A percentile compares a stretch with the other conserved stretches of the same genome.
Evolutionary conservation across 2,888 invertebrate genomes (phyloP).

Genomic region (Phlogophora meticulosa): DNA sequence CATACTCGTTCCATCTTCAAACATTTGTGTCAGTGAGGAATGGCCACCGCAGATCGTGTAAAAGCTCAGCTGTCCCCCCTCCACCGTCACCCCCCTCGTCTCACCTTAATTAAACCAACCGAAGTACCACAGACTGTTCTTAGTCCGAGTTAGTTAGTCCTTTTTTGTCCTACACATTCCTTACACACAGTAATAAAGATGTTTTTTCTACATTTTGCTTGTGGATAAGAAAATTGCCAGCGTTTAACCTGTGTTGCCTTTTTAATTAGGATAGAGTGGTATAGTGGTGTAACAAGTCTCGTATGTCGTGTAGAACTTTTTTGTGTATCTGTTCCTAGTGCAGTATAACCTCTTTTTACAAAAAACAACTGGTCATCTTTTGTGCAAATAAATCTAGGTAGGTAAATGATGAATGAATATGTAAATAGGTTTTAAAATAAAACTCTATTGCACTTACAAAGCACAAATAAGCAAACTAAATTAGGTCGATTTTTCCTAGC

Average conservation of each 20-base stretch:
- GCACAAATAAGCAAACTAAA: no score
- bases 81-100: constrained; percentile 61
- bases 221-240: constrained; percentile 42
- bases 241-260: constrained; percentile 48
- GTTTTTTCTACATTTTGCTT: constrained; percentile 58
- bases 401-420: no score
- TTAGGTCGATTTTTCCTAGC: no score
- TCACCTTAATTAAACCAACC: constrained; percentile 76
- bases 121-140: constrained; percentile 50
- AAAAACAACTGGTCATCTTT: no score
- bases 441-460: no score
- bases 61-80: constrained; percentile 62
- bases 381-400: no score
- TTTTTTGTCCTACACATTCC: constrained; percentile 50
- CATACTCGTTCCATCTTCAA: constrained; percentile 25
- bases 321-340: not conserved
- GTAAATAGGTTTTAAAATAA: no score
- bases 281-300: not conserved
- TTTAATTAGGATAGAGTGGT: constrained; percentile 34
- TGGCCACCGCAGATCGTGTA: constrained; percentile 72
- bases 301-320: not conserved
- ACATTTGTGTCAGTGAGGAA: constrained; percentile 70
- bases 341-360: no score
- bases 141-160: constrained; percentile 47
- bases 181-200: constrained; percentile 51